phyloP scores from a whole-genome alignment of 2,797 vertebrate species.

The Melanotaenia trifasciata region DNA sequence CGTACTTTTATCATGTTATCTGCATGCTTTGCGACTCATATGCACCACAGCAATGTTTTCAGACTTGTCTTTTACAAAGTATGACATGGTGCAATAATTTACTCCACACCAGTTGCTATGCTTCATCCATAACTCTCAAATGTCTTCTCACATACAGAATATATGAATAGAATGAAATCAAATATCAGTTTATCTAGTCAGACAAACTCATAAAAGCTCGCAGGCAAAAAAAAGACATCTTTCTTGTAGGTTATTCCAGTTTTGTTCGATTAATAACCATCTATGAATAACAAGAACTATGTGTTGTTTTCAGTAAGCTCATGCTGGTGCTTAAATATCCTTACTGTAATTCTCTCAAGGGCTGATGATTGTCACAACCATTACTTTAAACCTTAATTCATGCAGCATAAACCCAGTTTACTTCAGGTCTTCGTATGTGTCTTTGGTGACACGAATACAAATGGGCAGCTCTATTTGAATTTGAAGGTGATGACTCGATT shows the following conservation, averaged over 20 bases:
- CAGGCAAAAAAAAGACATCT: not conserved
- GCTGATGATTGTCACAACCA: not conserved
- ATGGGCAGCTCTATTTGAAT: not conserved
- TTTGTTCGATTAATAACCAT: not conserved
- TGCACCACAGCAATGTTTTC: not conserved
- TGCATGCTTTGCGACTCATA: not conserved
- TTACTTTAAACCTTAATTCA: not conserved
- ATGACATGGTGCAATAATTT: not conserved
- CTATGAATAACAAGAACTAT: not conserved
- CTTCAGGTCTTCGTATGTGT: not conserved
- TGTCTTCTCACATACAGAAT: not conserved
- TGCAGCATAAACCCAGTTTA: not conserved
- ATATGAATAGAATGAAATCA: not conserved
- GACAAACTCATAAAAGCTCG: not conserved
- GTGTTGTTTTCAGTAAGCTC: not conserved
- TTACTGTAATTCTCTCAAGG: not conserved
- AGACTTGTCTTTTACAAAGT: not conserved
- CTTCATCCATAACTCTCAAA: not conserved
- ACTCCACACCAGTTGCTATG: not conserved
- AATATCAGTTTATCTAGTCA: not conserved
- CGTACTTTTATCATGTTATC: not conserved
- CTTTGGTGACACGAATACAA: not conserved
- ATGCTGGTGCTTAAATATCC: not conserved
- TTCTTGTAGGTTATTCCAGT: not conserved
- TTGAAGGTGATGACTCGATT: not conserved